Base-by-base conservation (phyloP, 2,888 invertebrate species). In the Caenorhabditis panamensis region DNA sequence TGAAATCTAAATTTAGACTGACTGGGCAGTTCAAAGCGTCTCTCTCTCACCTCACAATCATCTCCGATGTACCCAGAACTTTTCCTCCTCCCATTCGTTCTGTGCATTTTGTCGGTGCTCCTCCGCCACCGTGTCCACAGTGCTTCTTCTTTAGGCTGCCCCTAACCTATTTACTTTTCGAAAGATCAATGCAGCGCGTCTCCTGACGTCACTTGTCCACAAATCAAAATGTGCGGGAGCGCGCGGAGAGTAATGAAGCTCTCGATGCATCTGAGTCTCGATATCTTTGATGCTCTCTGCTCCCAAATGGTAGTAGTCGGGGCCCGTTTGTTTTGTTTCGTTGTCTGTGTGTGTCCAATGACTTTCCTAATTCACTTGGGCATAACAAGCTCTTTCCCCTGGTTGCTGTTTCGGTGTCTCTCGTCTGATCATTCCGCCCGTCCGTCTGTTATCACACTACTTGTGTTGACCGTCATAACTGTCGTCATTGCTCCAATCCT, bases 161-260 rank as follows among this genome's bases (percentile, higher is more conserved):
- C 58, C 26, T 20, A 47, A 37, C 26, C 62, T 73, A 73, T 73
- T 73, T 64, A 58, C 64, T 73, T 73, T 73, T 73, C 64, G 73
- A 73, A 73, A 73, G 73, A 73, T 73, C 73, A 73, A 58, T 66
- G 64, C 73, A 59, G 58, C 49, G 73, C 41, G 51, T 28, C 59
- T 62, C 47, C 64, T 66, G 73, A 73, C 73, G 73, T 73, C 73
- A 73, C 59, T 73, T 73, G 73, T 73, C 73, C 73, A 73, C 73
- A 73, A 73, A 73, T 73, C 73, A 73, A 72, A 69, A 72, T 69
- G 69, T 69, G 59, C 69, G 69, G 69, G 41, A 61, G 69, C 69
- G 31, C 51, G n/a, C 28, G n/a, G 13, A 16, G 41, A 41, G 41
- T 41, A 41, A 41, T 41, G 41, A 41, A 41, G 41, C 41, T 41